phyloP scores from a whole-genome alignment of 2,888 invertebrate species.

The Reticulitermes lucifugus region DNA sequence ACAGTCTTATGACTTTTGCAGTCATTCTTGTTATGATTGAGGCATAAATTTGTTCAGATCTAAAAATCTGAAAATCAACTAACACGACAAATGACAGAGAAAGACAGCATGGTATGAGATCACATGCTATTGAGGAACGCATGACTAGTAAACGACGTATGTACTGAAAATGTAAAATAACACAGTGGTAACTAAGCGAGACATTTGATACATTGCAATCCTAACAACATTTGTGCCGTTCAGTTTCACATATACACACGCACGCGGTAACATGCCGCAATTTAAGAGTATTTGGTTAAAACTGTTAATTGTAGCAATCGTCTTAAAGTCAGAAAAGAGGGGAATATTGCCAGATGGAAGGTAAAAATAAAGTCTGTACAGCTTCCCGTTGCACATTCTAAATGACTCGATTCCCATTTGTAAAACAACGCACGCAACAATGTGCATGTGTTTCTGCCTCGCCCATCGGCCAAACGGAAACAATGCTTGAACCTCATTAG shows the following conservation, averaged over 20 bases:
- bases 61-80: background rate
- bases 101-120: background rate
- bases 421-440: background rate
- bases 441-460: background rate
- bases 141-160: background rate
- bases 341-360: no score
- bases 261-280: no score
- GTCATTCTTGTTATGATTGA: constrained; percentile 17
- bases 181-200: background rate
- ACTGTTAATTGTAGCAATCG: background rate
- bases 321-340: no score
- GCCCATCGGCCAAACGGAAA: background rate
- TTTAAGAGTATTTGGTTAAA: background rate
- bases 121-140: background rate
- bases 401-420: background rate
- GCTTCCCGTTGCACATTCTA: background rate
- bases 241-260: no score
- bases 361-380: background rate
- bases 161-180: background rate
- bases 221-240: no score
- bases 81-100: background rate
- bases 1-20: background rate
- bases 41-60: background rate
- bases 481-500: no score
- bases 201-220: background rate